Evolutionary conservation across 1,140 invertebrate genomes (phyloP), one percentile per base, ranked within the genome.

Genomic region (Psilanteris sp.): DNA sequence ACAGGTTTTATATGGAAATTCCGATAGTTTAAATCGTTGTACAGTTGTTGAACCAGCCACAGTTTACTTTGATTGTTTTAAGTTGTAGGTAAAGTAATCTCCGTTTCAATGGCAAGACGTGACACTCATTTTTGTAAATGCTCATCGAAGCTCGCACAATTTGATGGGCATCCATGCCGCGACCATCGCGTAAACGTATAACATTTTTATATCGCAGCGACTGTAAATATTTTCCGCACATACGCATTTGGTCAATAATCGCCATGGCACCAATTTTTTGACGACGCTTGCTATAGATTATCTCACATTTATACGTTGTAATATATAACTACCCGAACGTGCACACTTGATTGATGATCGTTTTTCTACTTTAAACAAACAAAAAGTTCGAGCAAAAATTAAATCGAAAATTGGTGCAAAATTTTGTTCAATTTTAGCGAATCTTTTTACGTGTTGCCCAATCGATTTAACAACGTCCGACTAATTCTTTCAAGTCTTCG

Each of bases 131-230:
- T 46, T 67, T 55, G 62, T 55, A 67, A 67, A 29, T 37, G 64
- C 64, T 41, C 52, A 41, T 68, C 41, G 50, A 55, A 46, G 41
- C 41, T 29, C 64, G 64, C 50, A 48, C 64, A 68, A 68, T 24
- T 44, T 26, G 62, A 67, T 48, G 50, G 41, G 62, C 62, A 55
- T 29, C 20, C 29, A 43, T 31, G 44, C 57, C 20, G 32, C 61
- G 37, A 26, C 36, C 48, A 50, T 32, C 32, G 41, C 64, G 52
- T 22, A 34, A 36, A 57, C 50, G 50, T 55, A 68, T 48, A 55
- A 67, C 64, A 57, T 68, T 68, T 68, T 68, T 68, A 68, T 68
- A 68, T 57, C 64, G 64, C 64, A 44, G 64, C 64, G 43, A 68
- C 64, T 68, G 64, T 68, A 68, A 68, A 68, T 57, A 68, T 48